A percentile compares a stretch with the other conserved stretches of the same genome.
These are phyloP conservation scores for Phalacrocorax pelagicus DNA, from an alignment of 2,113 vertebrate genomes.

Conservation along the genomic window DNA sequence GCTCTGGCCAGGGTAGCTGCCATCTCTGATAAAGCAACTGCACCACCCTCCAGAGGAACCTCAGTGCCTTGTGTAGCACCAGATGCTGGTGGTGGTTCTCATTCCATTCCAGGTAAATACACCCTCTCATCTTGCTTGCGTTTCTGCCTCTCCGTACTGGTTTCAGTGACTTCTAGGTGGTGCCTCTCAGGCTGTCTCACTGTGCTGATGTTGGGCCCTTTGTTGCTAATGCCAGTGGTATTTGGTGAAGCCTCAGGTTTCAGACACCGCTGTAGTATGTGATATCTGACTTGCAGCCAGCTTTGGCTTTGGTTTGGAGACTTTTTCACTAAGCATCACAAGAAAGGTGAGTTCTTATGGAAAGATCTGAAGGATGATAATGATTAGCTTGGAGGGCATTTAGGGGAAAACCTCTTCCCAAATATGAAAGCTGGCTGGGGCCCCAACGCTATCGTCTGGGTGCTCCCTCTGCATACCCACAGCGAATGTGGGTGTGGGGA, in stretches of 20 bases:
- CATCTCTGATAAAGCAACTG: not conserved
- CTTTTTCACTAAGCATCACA: not conserved
- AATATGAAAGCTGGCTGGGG: not conserved
- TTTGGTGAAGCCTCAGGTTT: not conserved
- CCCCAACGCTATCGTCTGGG: not conserved
- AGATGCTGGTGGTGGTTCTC: not conserved
- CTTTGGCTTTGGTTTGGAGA: not conserved
- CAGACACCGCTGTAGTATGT: not conserved
- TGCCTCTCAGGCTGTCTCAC: not conserved
- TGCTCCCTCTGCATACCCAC: not conserved
- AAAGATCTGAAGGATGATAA: not conserved
- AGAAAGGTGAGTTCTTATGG: not conserved
- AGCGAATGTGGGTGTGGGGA: not conserved
- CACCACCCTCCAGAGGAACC: not conserved
- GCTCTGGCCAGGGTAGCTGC: not conserved
- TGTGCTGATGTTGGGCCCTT: not conserved
- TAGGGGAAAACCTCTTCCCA: not conserved
- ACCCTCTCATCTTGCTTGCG: not conserved
- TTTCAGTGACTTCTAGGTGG: not conserved
- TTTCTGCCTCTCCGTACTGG: not conserved
- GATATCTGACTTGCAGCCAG: not conserved
- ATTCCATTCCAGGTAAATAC: not conserved
- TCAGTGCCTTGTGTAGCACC: accelerated
- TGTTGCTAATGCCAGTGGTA: not conserved
- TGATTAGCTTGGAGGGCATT: not conserved